Evolutionary conservation across 2,113 vertebrate genomes (phyloP).

Genomic region (Periophthalmodon schlosseri): DNA sequence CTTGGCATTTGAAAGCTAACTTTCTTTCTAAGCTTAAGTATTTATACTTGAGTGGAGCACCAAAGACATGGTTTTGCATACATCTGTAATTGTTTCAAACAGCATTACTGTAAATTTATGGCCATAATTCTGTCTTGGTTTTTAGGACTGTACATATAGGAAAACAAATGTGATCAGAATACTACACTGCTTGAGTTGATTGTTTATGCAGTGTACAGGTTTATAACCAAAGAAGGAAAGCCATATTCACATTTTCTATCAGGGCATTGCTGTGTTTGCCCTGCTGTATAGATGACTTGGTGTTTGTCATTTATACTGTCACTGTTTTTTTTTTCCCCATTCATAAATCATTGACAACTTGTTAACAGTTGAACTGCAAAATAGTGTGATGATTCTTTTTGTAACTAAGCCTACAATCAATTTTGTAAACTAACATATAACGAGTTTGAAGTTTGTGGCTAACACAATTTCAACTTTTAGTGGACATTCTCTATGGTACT

Average conservation of each 20-base stretch:
- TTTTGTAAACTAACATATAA: neutral
- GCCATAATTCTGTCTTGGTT: slow-evolving; percentile 10
- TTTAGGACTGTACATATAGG: neutral
- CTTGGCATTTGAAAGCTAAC: slow-evolving; percentile 14
- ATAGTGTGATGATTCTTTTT: slow-evolving; percentile 1
- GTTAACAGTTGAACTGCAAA: neutral
- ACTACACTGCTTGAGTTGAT: neutral
- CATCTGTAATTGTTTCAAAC: slow-evolving; percentile 25
- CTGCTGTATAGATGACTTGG: slow-evolving; percentile 22
- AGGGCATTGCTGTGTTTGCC: slow-evolving; percentile 15
- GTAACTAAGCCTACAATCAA: neutral
- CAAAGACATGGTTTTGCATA: slow-evolving; percentile 62
- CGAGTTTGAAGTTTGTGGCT: neutral
- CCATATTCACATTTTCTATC: slow-evolving; percentile 52
- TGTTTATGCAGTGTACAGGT: neutral
- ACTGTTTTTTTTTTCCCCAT: slow-evolving; percentile 19
- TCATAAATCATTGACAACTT: neutral
- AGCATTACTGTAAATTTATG: slow-evolving; percentile 58
- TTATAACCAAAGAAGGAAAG: slow-evolving; percentile 76
- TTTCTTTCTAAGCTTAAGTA: slow-evolving; percentile 15
- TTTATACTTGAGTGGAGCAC: slow-evolving; percentile 44
- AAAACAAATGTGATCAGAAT: neutral
- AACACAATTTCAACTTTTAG: neutral
- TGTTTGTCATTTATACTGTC: slow-evolving; percentile 25
- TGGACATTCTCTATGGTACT: slow-evolving; percentile 6